Percentiles rank a stretch among this genome's conserved stretches.
These are phyloP conservation scores for Clinocottus analis DNA, from an alignment of 2,113 vertebrate genomes.

Conservation along the genomic window DNA sequence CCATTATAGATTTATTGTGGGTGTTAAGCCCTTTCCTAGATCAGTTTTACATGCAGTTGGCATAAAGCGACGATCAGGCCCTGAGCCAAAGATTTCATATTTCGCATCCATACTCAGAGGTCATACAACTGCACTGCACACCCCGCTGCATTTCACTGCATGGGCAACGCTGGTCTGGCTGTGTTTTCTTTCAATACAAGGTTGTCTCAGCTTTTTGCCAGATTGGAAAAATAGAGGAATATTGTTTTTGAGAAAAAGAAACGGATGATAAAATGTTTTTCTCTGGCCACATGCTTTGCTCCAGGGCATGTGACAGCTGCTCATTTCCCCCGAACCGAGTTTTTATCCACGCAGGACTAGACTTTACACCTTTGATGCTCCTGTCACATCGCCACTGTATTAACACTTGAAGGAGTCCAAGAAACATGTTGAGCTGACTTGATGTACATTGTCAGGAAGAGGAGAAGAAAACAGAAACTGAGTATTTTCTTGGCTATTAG, in stretches of 20 bases:
- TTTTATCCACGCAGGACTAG: not conserved
- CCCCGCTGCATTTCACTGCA: conserved; percentile 19
- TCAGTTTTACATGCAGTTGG: not conserved
- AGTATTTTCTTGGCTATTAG: not conserved
- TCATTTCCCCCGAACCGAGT: not conserved
- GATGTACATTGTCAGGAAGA: not conserved
- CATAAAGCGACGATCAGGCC: not conserved
- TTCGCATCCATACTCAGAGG: not conserved
- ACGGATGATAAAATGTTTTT: conserved; percentile 20
- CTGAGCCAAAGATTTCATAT: not conserved
- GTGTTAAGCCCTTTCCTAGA: not conserved
- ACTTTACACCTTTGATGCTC: not conserved
- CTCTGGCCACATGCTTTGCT: conserved; percentile 21
- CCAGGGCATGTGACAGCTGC: conserved; percentile 8
- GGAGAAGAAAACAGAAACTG: not conserved
- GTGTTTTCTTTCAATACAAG: conserved; percentile 19
- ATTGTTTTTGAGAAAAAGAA: not conserved
- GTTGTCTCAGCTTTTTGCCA: conserved; percentile 10
- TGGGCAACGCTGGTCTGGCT: not conserved
- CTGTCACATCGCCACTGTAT: not conserved
- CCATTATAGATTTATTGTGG: not conserved
- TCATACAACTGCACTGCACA: not conserved
- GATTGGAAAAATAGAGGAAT: conserved; percentile 9
- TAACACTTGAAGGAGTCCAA: not conserved
- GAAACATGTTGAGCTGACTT: conserved; percentile 7